A percentile compares a stretch with the other conserved stretches of the same genome.
These are phyloP conservation scores for Leptoteleia sp. DNA, from an alignment of 1,140 invertebrate genomes.

Conservation along the genomic window DNA sequence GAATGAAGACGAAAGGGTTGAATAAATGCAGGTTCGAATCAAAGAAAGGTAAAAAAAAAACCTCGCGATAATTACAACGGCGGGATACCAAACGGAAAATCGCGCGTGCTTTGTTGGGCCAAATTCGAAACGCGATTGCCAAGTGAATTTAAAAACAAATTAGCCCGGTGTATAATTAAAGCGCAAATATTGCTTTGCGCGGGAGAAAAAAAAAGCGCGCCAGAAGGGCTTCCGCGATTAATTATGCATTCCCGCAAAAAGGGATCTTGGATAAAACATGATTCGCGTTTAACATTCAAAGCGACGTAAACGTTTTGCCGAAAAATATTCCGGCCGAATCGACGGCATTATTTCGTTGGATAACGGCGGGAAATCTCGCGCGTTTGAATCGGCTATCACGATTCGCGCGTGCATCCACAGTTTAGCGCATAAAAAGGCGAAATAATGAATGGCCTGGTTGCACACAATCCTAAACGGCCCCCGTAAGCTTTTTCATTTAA, in stretches of 20 bases:
- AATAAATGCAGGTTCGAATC: too few species aligned
- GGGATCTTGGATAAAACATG: not conserved
- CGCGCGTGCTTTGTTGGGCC: too few species aligned
- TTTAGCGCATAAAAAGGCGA: constrained; percentile 28
- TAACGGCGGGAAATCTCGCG: constrained; percentile 21
- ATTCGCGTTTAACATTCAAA: not conserved
- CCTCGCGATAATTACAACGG: too few species aligned
- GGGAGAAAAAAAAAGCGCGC: too few species aligned
- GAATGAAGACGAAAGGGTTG: too few species aligned
- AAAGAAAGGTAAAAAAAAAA: too few species aligned
- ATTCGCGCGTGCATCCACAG: constrained; percentile 5
- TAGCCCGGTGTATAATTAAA: constrained; percentile 7
- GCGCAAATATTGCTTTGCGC: not conserved
- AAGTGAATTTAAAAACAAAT: constrained; percentile 4
- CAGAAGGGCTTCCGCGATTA: too few species aligned
- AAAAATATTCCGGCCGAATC: not conserved
- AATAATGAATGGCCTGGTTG: constrained; percentile 56
- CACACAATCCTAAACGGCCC: constrained; percentile 44
- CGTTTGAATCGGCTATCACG: constrained; percentile 8
- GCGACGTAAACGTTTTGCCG: not conserved
- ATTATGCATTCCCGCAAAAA: constrained; percentile 1
- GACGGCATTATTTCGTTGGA: constrained; percentile 6
- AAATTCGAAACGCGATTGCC: not conserved
- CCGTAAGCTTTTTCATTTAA: constrained; percentile 58
- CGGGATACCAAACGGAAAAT: too few species aligned